Percentiles rank a stretch among this genome's conserved stretches.
phyloP scores from a whole-genome alignment of 2,113 vertebrate genomes.

The Pungitius pungitius region DNA sequence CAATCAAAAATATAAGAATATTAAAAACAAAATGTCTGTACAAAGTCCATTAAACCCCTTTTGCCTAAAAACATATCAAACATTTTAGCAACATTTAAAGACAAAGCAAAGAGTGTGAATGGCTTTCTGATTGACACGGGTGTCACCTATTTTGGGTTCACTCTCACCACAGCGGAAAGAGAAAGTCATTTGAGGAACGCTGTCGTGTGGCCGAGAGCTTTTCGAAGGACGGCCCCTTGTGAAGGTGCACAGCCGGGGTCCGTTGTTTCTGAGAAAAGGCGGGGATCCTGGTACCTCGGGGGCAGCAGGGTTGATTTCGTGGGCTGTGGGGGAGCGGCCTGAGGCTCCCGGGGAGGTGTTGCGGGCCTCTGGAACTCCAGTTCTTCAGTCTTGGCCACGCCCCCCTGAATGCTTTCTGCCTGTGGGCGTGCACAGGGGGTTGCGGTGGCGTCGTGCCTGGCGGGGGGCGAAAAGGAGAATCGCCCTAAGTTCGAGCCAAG shows the following conservation, averaged over 20 bases:
- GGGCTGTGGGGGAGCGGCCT: constrained; percentile 60
- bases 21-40: constrained; percentile 27
- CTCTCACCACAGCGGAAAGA: constrained; percentile 2
- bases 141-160: constrained; percentile 35
- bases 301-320: constrained; percentile 60
- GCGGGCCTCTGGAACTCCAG: constrained; percentile 80
- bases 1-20: constrained; percentile 15
- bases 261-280: constrained; percentile 16
- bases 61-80: constrained; percentile 36
- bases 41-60: constrained; percentile 37
- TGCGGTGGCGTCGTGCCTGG: constrained; percentile 76
- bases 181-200: constrained; percentile 54
- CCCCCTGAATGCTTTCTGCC: constrained; percentile 74
- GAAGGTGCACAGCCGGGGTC: constrained; percentile 46
- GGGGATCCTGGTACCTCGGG: constrained; percentile 19
- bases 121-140: constrained; percentile 57
- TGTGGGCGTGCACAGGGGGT: constrained; percentile 78
- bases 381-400: constrained; percentile 63
- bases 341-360: constrained; percentile 66
- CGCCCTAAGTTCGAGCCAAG: constrained; percentile 66
- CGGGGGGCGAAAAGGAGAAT: constrained; percentile 57
- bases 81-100: constrained; percentile 36
- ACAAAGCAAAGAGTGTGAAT: constrained; percentile 53
- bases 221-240: constrained; percentile 50
- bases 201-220: constrained; percentile 15